Conservation (phyloP, 64 coral and sea anemone genomes). For the Dendronephthya gigantea region DNA sequence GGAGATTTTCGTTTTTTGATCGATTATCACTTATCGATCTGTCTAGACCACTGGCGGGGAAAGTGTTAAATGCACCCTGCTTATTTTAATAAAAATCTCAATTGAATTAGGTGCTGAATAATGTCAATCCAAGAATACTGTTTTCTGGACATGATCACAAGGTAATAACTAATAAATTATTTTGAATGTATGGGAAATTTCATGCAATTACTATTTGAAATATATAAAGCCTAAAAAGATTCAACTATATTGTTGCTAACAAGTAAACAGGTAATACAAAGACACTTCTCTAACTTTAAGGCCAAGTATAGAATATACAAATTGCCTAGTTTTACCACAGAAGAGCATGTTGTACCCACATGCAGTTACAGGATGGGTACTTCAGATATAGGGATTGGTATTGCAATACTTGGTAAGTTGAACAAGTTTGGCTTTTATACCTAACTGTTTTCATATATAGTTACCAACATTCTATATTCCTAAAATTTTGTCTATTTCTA, state of each 20-base stretch:
- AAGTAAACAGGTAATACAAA: too few relatives aligned
- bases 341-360: neutral
- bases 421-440: too few relatives aligned
- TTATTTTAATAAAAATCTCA: neutral
- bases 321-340: neutral
- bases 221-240: neutral
- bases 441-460: too few relatives aligned
- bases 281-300: neutral
- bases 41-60: too few relatives aligned
- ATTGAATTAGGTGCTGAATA: neutral
- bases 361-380: constrained; percentile 14
- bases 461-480: too few relatives aligned
- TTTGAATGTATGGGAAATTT: neutral
- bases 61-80: too few relatives aligned
- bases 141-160: neutral
- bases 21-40: too few relatives aligned
- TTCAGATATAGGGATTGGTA: neutral
- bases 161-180: neutral
- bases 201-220: neutral
- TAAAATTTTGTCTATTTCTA: neutral
- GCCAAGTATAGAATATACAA: neutral
- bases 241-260: too few relatives aligned
- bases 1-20: too few relatives aligned
- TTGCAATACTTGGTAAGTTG: neutral
- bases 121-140: neutral